Evolutionary conservation across 2,113 vertebrate species (phyloP), one percentile per base, ranked within the genome.

Genomic region (Barbus barbus): DNA sequence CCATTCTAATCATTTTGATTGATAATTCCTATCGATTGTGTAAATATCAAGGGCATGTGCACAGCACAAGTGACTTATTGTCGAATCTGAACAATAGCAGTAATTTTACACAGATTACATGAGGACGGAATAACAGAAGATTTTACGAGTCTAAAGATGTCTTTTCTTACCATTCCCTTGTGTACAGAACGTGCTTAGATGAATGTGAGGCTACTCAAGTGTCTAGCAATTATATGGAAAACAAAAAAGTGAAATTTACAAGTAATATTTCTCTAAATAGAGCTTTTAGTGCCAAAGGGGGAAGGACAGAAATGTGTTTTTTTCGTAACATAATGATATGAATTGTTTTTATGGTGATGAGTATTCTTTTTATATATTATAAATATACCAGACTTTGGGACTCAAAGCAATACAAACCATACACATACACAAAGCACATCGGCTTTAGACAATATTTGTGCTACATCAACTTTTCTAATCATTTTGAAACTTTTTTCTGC

Each of bases 361-460:
- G 90, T 90, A 91, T 91, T 90, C 91, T 92, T 79, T 92, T 86
- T 36, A 86, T 76, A n/a, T 48, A 76, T 67, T 79, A 63, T 88
- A 87, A 91, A 90, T 91, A 91, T 87, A 86, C 84, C 85, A 91
- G 82, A 91, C 89, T 91, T 92, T 91, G 87, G 89, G 89, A 91
- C 89, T 90, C 91, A 84, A 91, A 95, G 93, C 94, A 95, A 95
- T 95, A 94, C 86, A 89, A 87, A 85, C 73, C 86, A 91, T 90
- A 71, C 36, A 48, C 91, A 88, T 75, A 85, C 36, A 89, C 53
- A 48, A 48, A 78, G 84, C 74, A 77, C 73, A 12, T 16, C 76
- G 5, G 67, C 75, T 82, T 78, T 41, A 81, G 44, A 61, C 24
- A 46, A 26, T 78, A 48, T 65, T 76, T 63, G 46, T 77, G 82